Conservation (phyloP, 1,140 invertebrate genomes). For the Pogonognathellus flavescens region DNA sequence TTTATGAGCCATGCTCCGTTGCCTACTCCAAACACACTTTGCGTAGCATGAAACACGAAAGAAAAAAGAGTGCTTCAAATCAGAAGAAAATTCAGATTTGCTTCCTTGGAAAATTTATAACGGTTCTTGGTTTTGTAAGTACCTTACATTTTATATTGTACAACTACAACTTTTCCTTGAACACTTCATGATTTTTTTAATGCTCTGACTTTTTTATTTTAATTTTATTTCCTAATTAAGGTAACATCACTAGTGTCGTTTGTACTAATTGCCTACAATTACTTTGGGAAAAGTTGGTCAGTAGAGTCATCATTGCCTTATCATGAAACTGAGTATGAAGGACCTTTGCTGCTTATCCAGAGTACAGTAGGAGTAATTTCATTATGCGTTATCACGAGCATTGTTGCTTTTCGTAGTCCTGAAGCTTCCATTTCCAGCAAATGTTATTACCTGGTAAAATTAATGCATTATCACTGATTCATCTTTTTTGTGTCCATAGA, state of each 20-base stretch:
- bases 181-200: no score
- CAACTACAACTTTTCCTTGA: no score
- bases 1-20: not conserved
- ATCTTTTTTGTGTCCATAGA: no score
- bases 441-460: no score
- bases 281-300: not conserved
- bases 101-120: not conserved
- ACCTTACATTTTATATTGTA: not conserved
- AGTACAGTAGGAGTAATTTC: not conserved
- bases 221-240: not conserved
- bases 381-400: not conserved
- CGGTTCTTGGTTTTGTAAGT: not conserved
- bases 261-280: no score
- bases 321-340: not conserved
- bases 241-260: no score
- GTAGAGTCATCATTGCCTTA: not conserved
- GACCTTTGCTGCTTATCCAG: slow-evolving; percentile 17
- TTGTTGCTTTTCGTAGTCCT: not conserved
- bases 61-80: not conserved
- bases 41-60: not conserved
- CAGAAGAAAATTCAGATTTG: not conserved
- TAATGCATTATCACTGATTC: no score
- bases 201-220: not conserved
- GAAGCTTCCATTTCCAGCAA: no score
- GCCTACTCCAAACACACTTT: not conserved